Conservation (phyloP, 2,888 invertebrate genomes). For the Chloroclystis v-ata region DNA sequence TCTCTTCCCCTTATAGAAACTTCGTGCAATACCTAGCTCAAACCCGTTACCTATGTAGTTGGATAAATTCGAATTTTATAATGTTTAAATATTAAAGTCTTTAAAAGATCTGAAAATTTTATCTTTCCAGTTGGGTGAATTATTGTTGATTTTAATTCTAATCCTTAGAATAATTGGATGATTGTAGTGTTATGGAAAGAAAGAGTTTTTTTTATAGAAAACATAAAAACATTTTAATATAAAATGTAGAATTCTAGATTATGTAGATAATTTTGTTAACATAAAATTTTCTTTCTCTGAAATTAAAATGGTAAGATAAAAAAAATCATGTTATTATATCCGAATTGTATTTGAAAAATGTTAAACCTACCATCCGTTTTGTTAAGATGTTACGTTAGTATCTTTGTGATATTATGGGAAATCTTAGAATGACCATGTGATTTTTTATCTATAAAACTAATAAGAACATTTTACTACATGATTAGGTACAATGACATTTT, state of each 20-base stretch:
- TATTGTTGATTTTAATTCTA: slow-evolving; percentile 29
- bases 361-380: background rate
- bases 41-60: slow-evolving; percentile 60
- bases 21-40: slow-evolving; percentile 63
- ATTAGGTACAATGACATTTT: background rate
- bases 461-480: background rate
- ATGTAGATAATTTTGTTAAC: too few relatives aligned
- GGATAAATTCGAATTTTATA: slow-evolving; percentile 32
- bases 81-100: slow-evolving; percentile 31
- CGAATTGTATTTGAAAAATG: background rate
- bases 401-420: slow-evolving; percentile 9
- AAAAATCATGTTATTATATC: background rate
- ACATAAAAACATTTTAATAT: background rate
- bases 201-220: background rate
- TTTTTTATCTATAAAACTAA: background rate
- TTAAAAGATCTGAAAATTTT: slow-evolving; percentile 47
- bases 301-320: too few relatives aligned
- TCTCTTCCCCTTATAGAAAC: slow-evolving; percentile 29
- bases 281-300: too few relatives aligned
- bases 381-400: slow-evolving; percentile 5
- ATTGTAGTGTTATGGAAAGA: slow-evolving; percentile 32
- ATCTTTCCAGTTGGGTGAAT: slow-evolving; percentile 25
- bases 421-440: background rate
- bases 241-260: too few relatives aligned
- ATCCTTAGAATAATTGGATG: slow-evolving; percentile 34